A percentile compares a stretch with the other conserved stretches of the same genome.
Conservation (phyloP, 2,797 vertebrate genomes). For the Distichodus sexfasciatus region DNA sequence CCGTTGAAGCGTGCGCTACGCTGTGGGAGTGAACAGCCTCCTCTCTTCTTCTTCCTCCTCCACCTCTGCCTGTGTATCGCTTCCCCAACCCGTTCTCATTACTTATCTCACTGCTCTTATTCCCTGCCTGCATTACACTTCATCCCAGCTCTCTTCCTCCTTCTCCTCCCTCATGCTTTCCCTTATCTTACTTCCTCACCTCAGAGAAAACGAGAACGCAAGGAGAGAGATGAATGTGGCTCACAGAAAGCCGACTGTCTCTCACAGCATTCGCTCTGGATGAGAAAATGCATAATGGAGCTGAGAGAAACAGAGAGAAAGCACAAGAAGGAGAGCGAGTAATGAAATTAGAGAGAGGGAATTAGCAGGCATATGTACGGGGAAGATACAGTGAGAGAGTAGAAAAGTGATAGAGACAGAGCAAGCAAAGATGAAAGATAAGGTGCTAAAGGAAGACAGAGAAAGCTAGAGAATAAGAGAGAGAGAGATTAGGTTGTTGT, state of each 20-base stretch:
- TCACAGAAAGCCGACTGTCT: slow-evolving; percentile 13
- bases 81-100: neutral
- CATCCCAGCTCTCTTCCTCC: slow-evolving; percentile 52
- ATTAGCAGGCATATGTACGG: too few relatives aligned
- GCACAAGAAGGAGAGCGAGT: too few relatives aligned
- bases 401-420: too few relatives aligned
- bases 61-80: too few relatives aligned
- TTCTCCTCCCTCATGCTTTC: slow-evolving; percentile 54
- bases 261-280: slow-evolving; percentile 7
- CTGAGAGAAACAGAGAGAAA: too few relatives aligned
- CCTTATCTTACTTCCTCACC: slow-evolving; percentile 35
- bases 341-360: too few relatives aligned
- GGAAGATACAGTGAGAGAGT: too few relatives aligned
- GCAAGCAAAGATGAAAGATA: too few relatives aligned
- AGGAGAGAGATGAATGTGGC: slow-evolving; percentile 34
- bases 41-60: slow-evolving; percentile 1
- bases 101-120: slow-evolving; percentile 36
- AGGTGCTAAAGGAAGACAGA: too few relatives aligned
- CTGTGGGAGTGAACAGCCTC: neutral
- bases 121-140: slow-evolving; percentile 27
- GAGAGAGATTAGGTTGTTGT: too few relatives aligned
- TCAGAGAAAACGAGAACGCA: slow-evolving; percentile 10
- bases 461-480: too few relatives aligned
- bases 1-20: neutral
- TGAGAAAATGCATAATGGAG: slow-evolving; percentile 15